Evolutionary conservation across 2,888 invertebrate genomes (phyloP).

Genomic region (Callyntrura guangdongensis): DNA sequence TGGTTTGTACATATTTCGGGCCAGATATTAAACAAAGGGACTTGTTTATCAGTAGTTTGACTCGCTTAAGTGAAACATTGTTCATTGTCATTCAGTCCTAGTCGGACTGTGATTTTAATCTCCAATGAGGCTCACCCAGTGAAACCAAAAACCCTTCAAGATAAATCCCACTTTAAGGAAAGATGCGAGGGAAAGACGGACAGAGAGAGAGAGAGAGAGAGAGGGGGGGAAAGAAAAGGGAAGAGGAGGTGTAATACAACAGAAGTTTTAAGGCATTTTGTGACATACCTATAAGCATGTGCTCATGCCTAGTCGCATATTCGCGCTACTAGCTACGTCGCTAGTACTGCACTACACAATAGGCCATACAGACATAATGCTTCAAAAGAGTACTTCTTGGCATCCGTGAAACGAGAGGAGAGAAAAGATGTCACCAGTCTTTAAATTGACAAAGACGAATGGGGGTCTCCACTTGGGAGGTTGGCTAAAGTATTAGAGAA

Average conservation of each 20-base stretch:
- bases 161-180: slow-evolving; percentile 76
- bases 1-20: slow-evolving; percentile 5
- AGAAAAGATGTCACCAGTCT: slow-evolving; percentile 81
- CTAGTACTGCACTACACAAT: neutral
- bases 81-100: slow-evolving; percentile 75
- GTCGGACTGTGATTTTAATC: slow-evolving; percentile 77
- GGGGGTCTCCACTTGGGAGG: slow-evolving; percentile 79
- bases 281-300: no score
- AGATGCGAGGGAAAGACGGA: slow-evolving; percentile 47
- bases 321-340: neutral
- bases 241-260: slow-evolving; percentile 31
- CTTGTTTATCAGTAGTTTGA: slow-evolving; percentile 75
- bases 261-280: slow-evolving; percentile 10
- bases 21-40: slow-evolving; percentile 27
- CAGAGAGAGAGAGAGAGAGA: slow-evolving; percentile 17
- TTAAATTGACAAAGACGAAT: slow-evolving; percentile 82
- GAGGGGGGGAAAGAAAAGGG: neutral
- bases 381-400: slow-evolving; percentile 58
- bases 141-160: slow-evolving; percentile 75
- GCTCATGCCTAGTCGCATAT: neutral
- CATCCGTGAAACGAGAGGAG: slow-evolving; percentile 71
- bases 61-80: slow-evolving; percentile 76
- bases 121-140: slow-evolving; percentile 71
- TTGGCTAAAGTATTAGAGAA: slow-evolving; percentile 75
- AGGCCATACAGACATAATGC: slow-evolving; percentile 18